These are phyloP conservation scores for Apogon talboti DNA, from an alignment of 2,797 vertebrate genomes.

Conservation along the genomic window DNA sequence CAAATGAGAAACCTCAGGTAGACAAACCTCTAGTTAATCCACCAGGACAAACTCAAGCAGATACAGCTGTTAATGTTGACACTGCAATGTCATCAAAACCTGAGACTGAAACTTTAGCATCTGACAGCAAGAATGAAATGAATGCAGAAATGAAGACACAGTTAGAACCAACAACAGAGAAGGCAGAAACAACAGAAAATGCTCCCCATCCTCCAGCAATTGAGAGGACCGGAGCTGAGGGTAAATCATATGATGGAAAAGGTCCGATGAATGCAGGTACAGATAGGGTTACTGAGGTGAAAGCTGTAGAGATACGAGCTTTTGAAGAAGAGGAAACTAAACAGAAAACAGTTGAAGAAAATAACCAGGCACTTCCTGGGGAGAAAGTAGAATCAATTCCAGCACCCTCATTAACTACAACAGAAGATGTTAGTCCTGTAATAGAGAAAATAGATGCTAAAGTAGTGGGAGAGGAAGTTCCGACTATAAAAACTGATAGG, in stretches of 20 bases:
- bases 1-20: slow-evolving; percentile 15
- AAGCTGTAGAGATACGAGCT: slow-evolving; percentile 33
- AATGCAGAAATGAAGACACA: slow-evolving; percentile 36
- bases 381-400: slow-evolving; percentile 34
- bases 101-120: slow-evolving; percentile 15
- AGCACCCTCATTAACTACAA: slow-evolving; percentile 24
- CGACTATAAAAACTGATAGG: slow-evolving; percentile 25
- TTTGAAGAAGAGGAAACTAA: slow-evolving; percentile 30
- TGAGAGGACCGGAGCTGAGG: slow-evolving; percentile 20
- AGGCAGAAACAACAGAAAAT: not conserved
- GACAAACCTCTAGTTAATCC: slow-evolving; percentile 24
- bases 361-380: slow-evolving; percentile 39
- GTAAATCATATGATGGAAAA: slow-evolving; percentile 35
- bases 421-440: slow-evolving; percentile 23
- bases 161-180: slow-evolving; percentile 30
- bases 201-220: slow-evolving; percentile 1
- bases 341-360: slow-evolving; percentile 31
- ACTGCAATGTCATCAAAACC: slow-evolving; percentile 3
- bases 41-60: slow-evolving; percentile 20
- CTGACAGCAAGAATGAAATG: slow-evolving; percentile 17
- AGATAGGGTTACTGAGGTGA: slow-evolving; percentile 27
- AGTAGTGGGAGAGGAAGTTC: slow-evolving; percentile 19
- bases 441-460: slow-evolving; percentile 46
- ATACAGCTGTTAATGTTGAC: slow-evolving; percentile 6
- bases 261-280: slow-evolving; percentile 13